Evolutionary conservation across 2,113 vertebrate species (phyloP), one percentile per base, ranked within the genome.

Genomic region (Megaceryle maxima): DNA sequence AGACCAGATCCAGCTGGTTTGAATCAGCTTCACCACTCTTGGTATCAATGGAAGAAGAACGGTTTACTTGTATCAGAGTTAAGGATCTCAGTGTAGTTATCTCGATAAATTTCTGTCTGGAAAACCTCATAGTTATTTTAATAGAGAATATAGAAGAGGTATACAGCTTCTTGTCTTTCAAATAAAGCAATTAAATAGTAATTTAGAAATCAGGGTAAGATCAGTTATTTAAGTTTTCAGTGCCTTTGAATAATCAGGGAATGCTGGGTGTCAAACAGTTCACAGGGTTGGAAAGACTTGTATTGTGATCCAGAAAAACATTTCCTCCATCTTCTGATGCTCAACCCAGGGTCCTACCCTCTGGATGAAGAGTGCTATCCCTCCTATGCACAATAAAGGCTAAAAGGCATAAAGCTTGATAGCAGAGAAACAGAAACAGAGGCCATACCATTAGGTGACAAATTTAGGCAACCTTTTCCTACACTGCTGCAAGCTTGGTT

Each of bases 1-100:
- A 93, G 81, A 70, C 57, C 51, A 86, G 43, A 68, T 46, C 83
- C 92, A 92, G 90, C 85, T 94, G 94, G 91, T 91, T 92, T 95
- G 72, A 63, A 88, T 96, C 96, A 97, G 81, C 83, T 89, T 43
- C 77, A 92, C 90, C 33, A 72, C 37, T 68, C 63, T 69, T 50
- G 9, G 13, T 90, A 95, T 92, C 94, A 84, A 78, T 83, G 95
- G 26, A 87, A 75, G 80, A 60, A 81, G 68, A 15, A 70, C n/a
- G 19, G 1, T 88, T 96, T 88, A 88, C 73, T 77, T 57, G 39
- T 68, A 81, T 86, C 0, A 0, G 60, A 83, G 56, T 84, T 92
- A 93, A 1, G 0, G 20, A 89, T 90, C 64, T 94, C 55, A 2
- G 51, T 19, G 44, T 26, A 75, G 44, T n/a, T 87, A 72, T 87